Conservation (phyloP, 2,888 invertebrate genomes). For the Aricia artaxerxes region DNA sequence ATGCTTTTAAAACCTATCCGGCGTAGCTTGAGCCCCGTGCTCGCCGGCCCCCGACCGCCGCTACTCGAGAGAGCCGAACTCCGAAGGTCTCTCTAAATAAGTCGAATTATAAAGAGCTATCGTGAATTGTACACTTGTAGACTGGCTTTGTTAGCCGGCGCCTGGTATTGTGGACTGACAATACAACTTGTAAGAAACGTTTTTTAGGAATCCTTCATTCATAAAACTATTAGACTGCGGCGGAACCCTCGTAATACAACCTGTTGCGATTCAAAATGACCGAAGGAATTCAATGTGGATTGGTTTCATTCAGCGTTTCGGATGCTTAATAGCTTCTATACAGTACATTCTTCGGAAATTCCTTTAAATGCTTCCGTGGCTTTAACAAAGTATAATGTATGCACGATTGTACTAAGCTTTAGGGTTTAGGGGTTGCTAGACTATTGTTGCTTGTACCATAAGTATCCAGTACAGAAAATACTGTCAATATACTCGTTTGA, state of each 20-base stretch:
- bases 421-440: background rate
- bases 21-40: constrained; percentile 52
- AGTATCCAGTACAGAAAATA: background rate
- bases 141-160: constrained; percentile 74
- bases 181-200: constrained; percentile 78
- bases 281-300: constrained; percentile 45
- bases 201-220: constrained; percentile 78
- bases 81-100: constrained; percentile 63
- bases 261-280: constrained; percentile 59
- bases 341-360: constrained; percentile 5
- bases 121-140: constrained; percentile 79
- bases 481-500: background rate
- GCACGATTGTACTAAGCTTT: background rate
- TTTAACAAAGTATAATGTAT: background rate
- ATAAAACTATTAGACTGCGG: constrained; percentile 71
- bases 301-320: constrained; percentile 24
- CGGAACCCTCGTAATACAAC: constrained; percentile 68
- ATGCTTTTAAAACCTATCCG: constrained; percentile 74
- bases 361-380: constrained; percentile 4
- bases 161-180: constrained; percentile 76
- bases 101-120: constrained; percentile 75
- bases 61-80: constrained; percentile 48
- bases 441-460: background rate
- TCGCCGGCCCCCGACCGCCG: constrained; percentile 39
- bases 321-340: constrained; percentile 31